Evolutionary conservation across 2,797 vertebrate species (phyloP), one percentile per base, ranked within the genome.

Genomic region (Vipera latastei): DNA sequence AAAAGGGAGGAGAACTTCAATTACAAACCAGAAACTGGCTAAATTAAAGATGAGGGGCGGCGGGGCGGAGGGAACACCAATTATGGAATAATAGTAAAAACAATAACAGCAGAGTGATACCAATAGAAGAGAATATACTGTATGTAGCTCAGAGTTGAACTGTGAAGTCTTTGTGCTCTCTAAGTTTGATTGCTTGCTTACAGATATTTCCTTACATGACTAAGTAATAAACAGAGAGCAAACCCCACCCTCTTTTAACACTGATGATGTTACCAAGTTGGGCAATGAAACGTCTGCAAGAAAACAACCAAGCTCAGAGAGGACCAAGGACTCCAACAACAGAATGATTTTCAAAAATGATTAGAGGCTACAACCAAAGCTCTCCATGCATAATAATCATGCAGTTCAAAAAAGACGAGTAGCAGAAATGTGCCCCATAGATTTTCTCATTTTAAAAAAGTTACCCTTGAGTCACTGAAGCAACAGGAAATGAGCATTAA

Each of bases 401-500:
- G 9, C 25, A 28, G 14, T 38, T 86, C 94, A 91, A 93, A 78
- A 53, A 92, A 90, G 60, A 93, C 63, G 89, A 3, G 5, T 9
- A 89, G 55, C 87, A 88, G 63, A 86, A 48, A 73, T 86, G 13
- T 86, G 20, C 25, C 32, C n/a, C 86, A 28, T 20, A 13, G 6
- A 78, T 61, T 91, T 86, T 93, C 1, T 91, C 32, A 89, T 94
- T 69, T 60, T 14, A 90, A 96, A 95, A 96, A 90, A 86, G 59
- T 93, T 91, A 92, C 94, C 96, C 95, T 95, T 94, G 95, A 94
- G 92, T 94, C 94, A 65, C 18, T 0, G 0, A 92, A 95, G 91
- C 48, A 94, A n/a, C 89, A 95, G 93, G 93, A 97, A 97, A 96
- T 94, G 94, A 96, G 94, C 91, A 86, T 63, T 89, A 55, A 0